Percentiles rank a stretch among this genome's conserved stretches.
These are phyloP conservation scores for Malthinus flaveolus DNA, from an alignment of 2,888 invertebrate species.

Conservation along the genomic window DNA sequence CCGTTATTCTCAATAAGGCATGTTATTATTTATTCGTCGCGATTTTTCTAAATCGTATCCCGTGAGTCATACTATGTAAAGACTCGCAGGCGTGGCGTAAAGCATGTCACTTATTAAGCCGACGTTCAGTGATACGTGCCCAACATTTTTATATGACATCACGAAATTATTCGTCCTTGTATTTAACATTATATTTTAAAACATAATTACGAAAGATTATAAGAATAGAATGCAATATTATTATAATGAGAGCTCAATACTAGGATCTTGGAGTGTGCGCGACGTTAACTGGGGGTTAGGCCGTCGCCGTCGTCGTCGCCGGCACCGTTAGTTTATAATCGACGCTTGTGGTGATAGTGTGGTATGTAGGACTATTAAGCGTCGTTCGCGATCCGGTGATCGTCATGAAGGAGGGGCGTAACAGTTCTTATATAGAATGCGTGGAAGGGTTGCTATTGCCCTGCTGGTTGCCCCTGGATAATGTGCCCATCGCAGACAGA, in stretches of 20 bases:
- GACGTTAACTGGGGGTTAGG: conserved; percentile 40
- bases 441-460: conserved; percentile 85
- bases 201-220: conserved; percentile 10
- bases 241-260: conserved; percentile 32
- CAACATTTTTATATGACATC: neutral
- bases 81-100: conserved; percentile 5
- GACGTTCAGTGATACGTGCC: neutral
- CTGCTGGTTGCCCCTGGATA: conserved; percentile 82
- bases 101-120: neutral
- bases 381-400: conserved; percentile 27
- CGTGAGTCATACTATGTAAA: neutral
- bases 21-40: no score
- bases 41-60: neutral
- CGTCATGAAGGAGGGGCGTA: conserved; percentile 36
- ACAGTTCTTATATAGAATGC: conserved; percentile 59
- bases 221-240: conserved; percentile 25
- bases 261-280: conserved; percentile 39
- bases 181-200: conserved; percentile 17
- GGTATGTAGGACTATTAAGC: conserved; percentile 32
- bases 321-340: conserved; percentile 37
- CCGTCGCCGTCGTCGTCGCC: conserved; percentile 29
- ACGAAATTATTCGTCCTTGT: conserved; percentile 6
- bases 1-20: no score
- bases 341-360: conserved; percentile 33
- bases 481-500: conserved; percentile 75